A percentile compares a stretch with the other conserved stretches of the same genome.
Conservation (phyloP, 1,140 invertebrate genomes). For the Heterodera carotae region DNA sequence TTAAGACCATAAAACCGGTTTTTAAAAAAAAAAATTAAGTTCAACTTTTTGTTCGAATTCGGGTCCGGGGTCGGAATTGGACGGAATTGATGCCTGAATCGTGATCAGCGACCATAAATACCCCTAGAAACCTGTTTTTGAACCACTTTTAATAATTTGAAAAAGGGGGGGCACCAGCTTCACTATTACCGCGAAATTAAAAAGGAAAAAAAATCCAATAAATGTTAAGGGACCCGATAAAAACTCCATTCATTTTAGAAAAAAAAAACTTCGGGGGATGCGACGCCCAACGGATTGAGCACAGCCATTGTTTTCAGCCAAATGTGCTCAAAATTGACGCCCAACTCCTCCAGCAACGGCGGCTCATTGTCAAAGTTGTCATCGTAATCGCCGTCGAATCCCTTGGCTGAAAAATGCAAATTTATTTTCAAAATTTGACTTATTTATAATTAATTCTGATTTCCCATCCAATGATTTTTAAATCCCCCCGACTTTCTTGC, state of each 20-base stretch:
- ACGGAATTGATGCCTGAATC: too few species aligned
- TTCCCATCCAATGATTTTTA: too few species aligned
- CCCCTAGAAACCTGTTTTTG: too few species aligned
- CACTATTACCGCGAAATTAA: too few species aligned
- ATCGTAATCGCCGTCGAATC: constrained; percentile 27
- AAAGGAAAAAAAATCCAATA: background rate
- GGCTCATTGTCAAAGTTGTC: constrained; percentile 66
- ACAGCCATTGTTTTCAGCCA: constrained; percentile 85
- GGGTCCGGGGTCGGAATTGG: too few species aligned
- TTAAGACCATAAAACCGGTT: constrained; percentile 15
- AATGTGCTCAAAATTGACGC: constrained; percentile 89
- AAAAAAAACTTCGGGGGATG: constrained; percentile 74
- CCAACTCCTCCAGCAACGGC: constrained; percentile 74
- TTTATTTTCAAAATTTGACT: background rate
- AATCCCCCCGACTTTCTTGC: background rate
- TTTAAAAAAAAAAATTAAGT: too few species aligned
- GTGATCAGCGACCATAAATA: too few species aligned
- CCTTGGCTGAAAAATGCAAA: background rate
- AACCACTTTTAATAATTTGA: too few species aligned
- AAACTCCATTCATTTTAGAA: too few species aligned
- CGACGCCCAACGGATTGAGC: constrained; percentile 80
- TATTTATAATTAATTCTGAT: background rate
- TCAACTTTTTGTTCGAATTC: too few species aligned
- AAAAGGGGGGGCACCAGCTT: too few species aligned
- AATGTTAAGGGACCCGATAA: too few species aligned